Evolutionary conservation across 2,888 invertebrate species (phyloP), one percentile per base, ranked within the genome.

Genomic region (Pseudococcus longispinus): DNA sequence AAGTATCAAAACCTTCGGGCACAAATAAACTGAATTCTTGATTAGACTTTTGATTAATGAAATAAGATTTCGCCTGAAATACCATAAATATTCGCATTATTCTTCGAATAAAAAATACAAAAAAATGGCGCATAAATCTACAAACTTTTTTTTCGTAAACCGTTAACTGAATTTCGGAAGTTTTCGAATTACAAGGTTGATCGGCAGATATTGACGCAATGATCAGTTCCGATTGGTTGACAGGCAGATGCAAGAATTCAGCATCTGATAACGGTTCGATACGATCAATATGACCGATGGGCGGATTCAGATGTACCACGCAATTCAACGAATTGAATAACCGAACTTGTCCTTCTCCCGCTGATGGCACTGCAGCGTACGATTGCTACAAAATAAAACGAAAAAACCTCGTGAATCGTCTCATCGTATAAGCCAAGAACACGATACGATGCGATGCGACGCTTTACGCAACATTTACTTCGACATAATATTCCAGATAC

Each of bases 401-500:
- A 51, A 51, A 82, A 44, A 82, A 44, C 42, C 18, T 32, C 37
- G 18, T 37, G 1, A 42, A 42, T 80, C 18, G 29, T 13, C 29
- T 20, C 42, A 29, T 70, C 26, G n/a, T 29, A 29, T 42, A 80
- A 80, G 42, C 8, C 18, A 32, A 80, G 18, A n/a, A 74, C 29
- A 74, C 32, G 6, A 18, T 1, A 20, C n/a, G 37, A 37, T 37
- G 9, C 32, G 6, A 18, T 1, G 11, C n/a, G 37, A 37, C 9
- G 9, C 37, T 9, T 23, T 20, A 37, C 13, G 13, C 20, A 11
- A 42, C 23, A 20, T 20, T 89, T 89, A 91, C 91, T 89, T 91
- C 90, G 70, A 92, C 89, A n/a, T 89, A 88, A 37, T 91, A 88
- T 89, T 93, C 92, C 0, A 94, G 90, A 83, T 92, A 90, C 4